Percentiles rank a stretch among this genome's conserved stretches.
These are phyloP conservation scores for Falco biarmicus DNA, from an alignment of 2,797 vertebrate species.

Conservation along the genomic window DNA sequence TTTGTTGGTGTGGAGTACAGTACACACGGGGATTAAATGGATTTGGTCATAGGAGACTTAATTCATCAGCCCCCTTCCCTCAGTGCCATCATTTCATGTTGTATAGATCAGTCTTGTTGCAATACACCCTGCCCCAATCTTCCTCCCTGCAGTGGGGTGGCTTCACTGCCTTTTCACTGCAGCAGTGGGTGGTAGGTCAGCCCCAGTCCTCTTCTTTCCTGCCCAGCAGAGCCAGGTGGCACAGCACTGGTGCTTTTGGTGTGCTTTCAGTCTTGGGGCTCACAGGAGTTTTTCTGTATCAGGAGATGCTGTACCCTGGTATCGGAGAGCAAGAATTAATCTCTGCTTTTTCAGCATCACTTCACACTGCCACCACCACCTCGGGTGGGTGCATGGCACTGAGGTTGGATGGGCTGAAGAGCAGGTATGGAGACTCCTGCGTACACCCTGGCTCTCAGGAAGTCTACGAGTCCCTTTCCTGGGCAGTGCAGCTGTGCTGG, in stretches of 20 bases:
- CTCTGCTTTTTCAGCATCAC: not conserved
- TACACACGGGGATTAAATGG: not conserved
- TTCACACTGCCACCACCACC: not conserved
- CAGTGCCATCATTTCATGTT: not conserved
- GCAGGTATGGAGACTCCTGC: not conserved
- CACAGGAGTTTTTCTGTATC: not conserved
- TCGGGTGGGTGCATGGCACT: no score
- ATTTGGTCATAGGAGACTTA: not conserved
- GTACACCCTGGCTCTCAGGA: no score
- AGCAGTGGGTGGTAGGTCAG: not conserved
- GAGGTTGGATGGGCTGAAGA: not conserved
- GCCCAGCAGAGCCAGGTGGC: not conserved
- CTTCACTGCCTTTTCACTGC: not conserved
- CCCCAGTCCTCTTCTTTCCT: not conserved
- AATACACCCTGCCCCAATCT: not conserved
- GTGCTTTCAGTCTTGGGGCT: not conserved
- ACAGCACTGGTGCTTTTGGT: not conserved
- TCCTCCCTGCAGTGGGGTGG: accelerated
- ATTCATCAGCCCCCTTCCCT: not conserved
- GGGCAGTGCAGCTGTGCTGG: not conserved
- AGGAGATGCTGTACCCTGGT: not conserved
- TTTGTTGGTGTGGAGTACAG: not conserved
- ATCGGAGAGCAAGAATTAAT: not conserved
- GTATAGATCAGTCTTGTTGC: not conserved
- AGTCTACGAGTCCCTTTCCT: not conserved